Base-by-base conservation (phyloP, 2,113 vertebrate species). In the Shinisaurus crocodilurus region DNA sequence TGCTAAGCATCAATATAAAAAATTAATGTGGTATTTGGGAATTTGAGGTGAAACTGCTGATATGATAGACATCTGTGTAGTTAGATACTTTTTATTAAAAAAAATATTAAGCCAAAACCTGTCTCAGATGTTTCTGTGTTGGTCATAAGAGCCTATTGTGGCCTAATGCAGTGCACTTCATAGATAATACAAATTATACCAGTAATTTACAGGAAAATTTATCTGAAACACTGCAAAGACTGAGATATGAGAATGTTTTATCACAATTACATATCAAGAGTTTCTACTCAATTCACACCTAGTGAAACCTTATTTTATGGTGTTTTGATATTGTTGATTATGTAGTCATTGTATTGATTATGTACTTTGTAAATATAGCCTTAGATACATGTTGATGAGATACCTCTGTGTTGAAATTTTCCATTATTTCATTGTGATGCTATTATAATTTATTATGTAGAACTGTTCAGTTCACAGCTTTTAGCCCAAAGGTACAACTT, bases 1-100 rank as follows among this genome's bases (percentile, higher is more conserved):
- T 96, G 92, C 91, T 97, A 97, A 97, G 95, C 95, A 96, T 94
- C 88, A 92, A 85, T 93, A 95, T 97, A 96, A 97, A 97, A 97
- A 96, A 97, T 96, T 97, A 87, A 96, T 95, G 89, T 92, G 92
- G 85, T 96, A 95, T 96, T 96, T 95, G 91, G 92, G 93, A 92
- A 93, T 95, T 93, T 95, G 79, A 81, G 3, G 87, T 88, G 89
- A 90, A 94, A 86, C 89, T 94, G 75, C 40, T 89, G 85, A 92
- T 96, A 94, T 86, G 81, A 92, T 87, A 96, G 94, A 84, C 86
- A 89, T 93, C 40, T 90, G 81, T 89, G 95, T 90, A 92, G 89
- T 92, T 85, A 60, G 92, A 95, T 94, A 82, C 90, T 85, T 95
- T 96, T 92, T 87, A 89, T 89, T 75, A 92, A 91, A 87, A 40